Conservation (phyloP, 2,113 vertebrate genomes). For the Grammomys dolichurus region DNA sequence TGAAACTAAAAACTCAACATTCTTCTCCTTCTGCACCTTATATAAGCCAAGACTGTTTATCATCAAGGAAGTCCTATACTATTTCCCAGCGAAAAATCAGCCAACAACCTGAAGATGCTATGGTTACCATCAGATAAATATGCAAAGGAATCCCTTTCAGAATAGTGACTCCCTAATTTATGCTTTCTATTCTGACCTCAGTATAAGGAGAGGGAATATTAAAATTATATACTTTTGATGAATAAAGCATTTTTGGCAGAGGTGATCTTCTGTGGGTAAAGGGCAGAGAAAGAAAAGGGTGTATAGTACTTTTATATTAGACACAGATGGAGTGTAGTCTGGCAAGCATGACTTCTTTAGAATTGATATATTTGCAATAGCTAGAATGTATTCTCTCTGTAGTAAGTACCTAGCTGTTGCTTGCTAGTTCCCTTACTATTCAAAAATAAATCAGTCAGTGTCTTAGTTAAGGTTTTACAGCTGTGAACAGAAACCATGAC, state of each 20-base stretch:
- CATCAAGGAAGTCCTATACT: background rate
- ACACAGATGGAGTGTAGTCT: background rate
- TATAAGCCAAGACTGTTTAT: background rate
- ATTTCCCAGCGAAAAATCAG: background rate
- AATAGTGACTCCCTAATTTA: background rate
- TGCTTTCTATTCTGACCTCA: background rate
- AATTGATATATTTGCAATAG: background rate
- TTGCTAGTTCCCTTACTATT: background rate
- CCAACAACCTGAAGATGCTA: background rate
- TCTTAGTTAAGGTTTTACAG: too few relatives aligned
- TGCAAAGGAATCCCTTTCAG: background rate
- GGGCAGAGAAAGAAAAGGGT: background rate
- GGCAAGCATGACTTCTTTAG: background rate
- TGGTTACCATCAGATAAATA: background rate
- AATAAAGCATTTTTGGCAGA: background rate
- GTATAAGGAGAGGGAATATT: background rate
- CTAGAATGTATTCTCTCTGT: background rate
- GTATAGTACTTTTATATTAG: constrained; percentile 44
- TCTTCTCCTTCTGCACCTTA: background rate
- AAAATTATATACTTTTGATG: background rate
- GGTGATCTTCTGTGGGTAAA: background rate
- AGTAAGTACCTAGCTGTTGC: background rate
- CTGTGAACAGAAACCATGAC: too few relatives aligned
- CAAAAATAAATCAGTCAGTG: background rate
- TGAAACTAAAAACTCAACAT: background rate